Percentiles rank a stretch among this genome's conserved stretches.
Conservation (phyloP, 2,113 vertebrate species). For the Lonchura striata region DNA sequence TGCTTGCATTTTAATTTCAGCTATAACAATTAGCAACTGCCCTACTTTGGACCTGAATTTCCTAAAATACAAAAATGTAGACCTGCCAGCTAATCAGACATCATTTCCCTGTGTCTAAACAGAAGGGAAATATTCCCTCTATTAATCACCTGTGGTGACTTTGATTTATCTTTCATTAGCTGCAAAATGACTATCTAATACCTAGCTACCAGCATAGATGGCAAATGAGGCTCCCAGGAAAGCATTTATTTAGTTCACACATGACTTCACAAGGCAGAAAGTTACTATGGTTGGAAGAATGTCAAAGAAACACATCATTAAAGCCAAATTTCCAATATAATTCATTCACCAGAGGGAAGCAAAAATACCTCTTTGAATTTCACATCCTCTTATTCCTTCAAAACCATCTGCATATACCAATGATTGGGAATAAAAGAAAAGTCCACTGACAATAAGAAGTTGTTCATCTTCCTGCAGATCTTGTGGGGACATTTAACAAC, state of each 20-base stretch:
- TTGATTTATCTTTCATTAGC: not conserved
- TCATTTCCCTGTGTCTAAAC: not conserved
- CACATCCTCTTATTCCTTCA: not conserved
- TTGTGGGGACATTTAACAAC: not conserved
- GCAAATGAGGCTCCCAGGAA: not conserved
- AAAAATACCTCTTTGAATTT: not conserved
- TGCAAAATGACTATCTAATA: not conserved
- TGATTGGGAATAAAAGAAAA: not conserved
- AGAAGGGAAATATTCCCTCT: not conserved
- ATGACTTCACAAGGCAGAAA: not conserved
- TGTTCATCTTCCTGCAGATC: not conserved
- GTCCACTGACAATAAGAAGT: not conserved
- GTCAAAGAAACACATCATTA: not conserved
- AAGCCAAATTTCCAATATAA: not conserved
- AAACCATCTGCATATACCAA: not conserved
- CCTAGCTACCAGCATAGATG: not conserved
- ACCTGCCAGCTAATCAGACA: not conserved
- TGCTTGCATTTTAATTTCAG: not conserved
- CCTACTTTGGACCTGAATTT: not conserved
- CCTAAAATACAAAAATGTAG: not conserved
- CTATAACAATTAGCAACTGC: not conserved
- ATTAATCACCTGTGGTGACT: not conserved
- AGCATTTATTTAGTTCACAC: not conserved
- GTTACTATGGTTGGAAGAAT: not conserved
- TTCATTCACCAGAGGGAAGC: not conserved